phyloP scores from a whole-genome alignment of 2,113 vertebrate species.

The Panurus biarmicus region DNA sequence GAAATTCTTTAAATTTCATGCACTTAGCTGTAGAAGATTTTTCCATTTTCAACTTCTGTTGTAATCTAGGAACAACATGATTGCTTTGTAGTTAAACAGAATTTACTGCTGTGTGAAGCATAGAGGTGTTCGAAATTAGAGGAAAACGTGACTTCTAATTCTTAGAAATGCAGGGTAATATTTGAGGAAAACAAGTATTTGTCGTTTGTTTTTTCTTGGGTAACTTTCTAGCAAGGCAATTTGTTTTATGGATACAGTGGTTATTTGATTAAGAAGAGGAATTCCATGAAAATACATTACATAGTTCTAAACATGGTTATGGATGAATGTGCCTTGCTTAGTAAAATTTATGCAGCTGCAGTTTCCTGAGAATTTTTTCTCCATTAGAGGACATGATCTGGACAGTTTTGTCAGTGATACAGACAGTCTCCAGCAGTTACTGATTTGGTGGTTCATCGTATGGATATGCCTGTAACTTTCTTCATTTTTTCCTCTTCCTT shows the following conservation, averaged over 20 bases:
- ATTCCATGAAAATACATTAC: not conserved
- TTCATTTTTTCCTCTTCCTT: not conserved
- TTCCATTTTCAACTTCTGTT: not conserved
- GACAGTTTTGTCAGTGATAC: not conserved
- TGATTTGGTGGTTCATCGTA: not conserved
- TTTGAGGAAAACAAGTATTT: not conserved
- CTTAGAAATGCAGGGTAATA: not conserved
- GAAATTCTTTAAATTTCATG: not conserved
- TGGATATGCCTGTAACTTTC: not conserved
- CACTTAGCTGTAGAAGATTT: not conserved
- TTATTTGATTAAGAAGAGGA: not conserved
- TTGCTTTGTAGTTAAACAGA: not conserved
- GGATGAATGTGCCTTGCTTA: not conserved
- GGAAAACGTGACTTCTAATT: not conserved
- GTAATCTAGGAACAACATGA: not conserved
- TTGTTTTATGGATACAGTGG: not conserved
- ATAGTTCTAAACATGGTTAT: not conserved
- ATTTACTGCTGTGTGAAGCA: not conserved
- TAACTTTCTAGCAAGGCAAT: not conserved
- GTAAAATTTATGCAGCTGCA: not conserved
- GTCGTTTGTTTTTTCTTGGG: not conserved
- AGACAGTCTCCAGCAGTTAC: not conserved
- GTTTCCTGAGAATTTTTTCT: not conserved
- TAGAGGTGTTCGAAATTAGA: not conserved
- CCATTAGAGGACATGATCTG: not conserved